A percentile compares a stretch with the other conserved stretches of the same genome.
Evolutionary conservation across 2,797 vertebrate genomes (phyloP).

Genomic region (Platyrinchus mystaceus): DNA sequence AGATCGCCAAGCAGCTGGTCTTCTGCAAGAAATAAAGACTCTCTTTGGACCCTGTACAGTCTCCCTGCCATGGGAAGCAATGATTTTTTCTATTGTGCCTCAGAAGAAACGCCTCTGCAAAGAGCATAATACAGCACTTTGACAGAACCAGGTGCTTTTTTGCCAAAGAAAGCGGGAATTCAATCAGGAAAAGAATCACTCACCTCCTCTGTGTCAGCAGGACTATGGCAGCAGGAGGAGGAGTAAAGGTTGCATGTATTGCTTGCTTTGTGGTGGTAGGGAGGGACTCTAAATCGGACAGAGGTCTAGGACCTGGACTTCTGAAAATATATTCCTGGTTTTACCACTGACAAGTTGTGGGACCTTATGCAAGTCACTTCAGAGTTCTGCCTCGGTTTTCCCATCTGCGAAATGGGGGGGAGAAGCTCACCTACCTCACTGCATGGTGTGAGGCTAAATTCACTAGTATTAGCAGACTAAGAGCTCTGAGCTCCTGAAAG

Average conservation of each 20-base stretch:
- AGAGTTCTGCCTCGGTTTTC: conserved; percentile 47
- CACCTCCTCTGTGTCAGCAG: conserved; percentile 5
- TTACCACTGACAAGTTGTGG: neutral
- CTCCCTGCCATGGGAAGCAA: neutral
- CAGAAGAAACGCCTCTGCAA: neutral
- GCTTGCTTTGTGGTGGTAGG: conserved; percentile 33
- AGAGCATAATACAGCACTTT: conserved; percentile 11
- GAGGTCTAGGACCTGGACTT: conserved; percentile 4
- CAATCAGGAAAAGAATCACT: conserved; percentile 11
- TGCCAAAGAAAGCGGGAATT: conserved; percentile 48
- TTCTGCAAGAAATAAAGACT: conserved; percentile 64
- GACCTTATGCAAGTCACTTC: conserved; percentile 7
- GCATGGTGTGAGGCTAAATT: conserved; percentile 62
- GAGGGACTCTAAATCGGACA: neutral
- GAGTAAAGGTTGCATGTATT: conserved; percentile 1
- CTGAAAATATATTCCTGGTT: neutral
- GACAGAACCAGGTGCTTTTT: conserved; percentile 8
- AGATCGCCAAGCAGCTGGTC: conserved; percentile 84
- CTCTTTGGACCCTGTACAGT: neutral
- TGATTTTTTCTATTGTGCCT: neutral
- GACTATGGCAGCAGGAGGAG: neutral
- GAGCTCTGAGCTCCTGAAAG: conserved; percentile 30
- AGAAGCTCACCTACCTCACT: conserved; percentile 62
- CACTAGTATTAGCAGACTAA: conserved; percentile 31
- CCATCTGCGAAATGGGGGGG: conserved; percentile 34